These are phyloP conservation scores for Sterrhoptilus dennistouni DNA, from an alignment of 2,113 vertebrate genomes.

Conservation along the genomic window DNA sequence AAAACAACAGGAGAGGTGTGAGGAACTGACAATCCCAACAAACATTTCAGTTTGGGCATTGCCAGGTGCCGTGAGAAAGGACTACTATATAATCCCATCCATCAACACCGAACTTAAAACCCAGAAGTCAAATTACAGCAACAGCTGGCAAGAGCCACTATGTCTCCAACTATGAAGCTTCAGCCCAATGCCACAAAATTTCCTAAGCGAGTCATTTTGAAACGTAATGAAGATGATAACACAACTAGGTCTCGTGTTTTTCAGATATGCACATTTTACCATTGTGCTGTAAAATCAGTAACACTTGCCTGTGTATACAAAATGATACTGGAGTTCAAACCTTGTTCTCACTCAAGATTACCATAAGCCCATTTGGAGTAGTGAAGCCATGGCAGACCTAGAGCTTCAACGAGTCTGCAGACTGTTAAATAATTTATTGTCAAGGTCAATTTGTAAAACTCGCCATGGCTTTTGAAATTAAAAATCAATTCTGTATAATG, in stretches of 20 bases:
- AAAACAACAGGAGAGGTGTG: neutral
- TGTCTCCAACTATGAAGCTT: neutral
- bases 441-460: neutral
- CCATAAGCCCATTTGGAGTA: accelerated
- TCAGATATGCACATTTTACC: neutral
- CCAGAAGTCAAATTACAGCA: neutral
- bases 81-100: neutral
- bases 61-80: neutral
- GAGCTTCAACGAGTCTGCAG: neutral
- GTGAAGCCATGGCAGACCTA: neutral
- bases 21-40: neutral
- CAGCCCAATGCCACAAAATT: neutral
- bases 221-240: neutral
- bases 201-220: neutral
- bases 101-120: neutral
- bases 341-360: neutral
- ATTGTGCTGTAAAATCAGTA: neutral
- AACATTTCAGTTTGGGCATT: accelerated
- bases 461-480: neutral
- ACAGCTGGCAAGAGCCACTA: neutral
- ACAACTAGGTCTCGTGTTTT: neutral
- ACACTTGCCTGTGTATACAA: neutral
- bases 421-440: neutral
- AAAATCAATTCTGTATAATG: constrained; percentile 9
- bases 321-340: neutral